Evolutionary conservation across 2,113 vertebrate genomes (phyloP), one percentile per base, ranked within the genome.

Genomic region (Alces alces): DNA sequence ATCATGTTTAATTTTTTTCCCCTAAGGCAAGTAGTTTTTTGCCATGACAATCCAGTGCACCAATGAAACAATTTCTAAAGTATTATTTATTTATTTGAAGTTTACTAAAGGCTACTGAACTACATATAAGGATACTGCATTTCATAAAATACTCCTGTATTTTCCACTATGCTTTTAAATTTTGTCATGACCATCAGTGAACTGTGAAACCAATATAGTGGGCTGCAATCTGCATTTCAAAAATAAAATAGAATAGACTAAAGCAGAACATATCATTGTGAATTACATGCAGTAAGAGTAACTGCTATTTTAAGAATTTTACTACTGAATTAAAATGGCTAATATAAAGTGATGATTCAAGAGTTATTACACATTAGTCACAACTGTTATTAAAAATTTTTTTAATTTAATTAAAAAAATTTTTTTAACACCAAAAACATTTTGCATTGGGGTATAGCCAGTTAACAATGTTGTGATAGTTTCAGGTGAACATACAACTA

Each of bases 201-300:
- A 13, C 6, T 86, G 36, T 97, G 55, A 95, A 96, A 98, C 73
- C 58, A 88, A 21, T 4, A 84, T 2, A 90, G 50, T 52, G 19
- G 50, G 8, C 1, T 90, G 58, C 23, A 89, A 92, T 82, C n/a
- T 89, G 45, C 25, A 88, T 90, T 94, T 76, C 88, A 92, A 88
- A 97, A 88, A 70, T 76, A 88, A 97, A 88, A 70, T 76, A n/a
- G 93, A 96, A 85, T 17, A 92, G 36, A 70, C 43, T 47, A 80
- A 87, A 96, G 83, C 7, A 92, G 66, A 78, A 64, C 5, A 36
- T 54, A 50, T 36, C 6, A 47, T 2, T 83, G 54, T 85, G 1
- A 1, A 64, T 92, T 94, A 70, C 5, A 80, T 61, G 23, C 7
- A 91, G 58, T 54, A 91, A 93, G 58, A 96, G 0, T 64, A 78